Conservation (phyloP, 2,888 invertebrate genomes). For the Leptinotarsa tumamoca region DNA sequence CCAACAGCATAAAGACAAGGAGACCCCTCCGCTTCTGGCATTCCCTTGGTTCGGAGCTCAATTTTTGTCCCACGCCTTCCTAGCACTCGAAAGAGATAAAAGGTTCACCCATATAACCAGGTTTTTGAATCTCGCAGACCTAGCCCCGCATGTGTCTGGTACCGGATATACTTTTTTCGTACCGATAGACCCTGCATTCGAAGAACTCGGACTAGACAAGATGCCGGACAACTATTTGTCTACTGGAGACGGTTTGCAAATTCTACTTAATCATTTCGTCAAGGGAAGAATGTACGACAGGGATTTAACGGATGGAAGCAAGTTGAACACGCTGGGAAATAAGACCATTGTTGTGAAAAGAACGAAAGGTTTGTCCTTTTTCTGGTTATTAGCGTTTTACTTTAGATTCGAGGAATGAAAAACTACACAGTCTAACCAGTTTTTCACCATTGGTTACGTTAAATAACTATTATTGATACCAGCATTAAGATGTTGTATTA, state of each 20-base stretch:
- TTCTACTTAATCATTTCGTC: conserved; percentile 74
- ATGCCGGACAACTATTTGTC: conserved; percentile 72
- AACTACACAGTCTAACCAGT: too few species aligned
- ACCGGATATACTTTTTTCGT: conserved; percentile 79
- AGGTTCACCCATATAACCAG: conserved; percentile 71
- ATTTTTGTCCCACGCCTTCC: conserved; percentile 73
- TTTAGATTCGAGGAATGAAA: too few species aligned
- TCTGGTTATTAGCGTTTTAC: not conserved
- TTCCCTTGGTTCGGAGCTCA: conserved; percentile 77
- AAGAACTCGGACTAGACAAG: conserved; percentile 71
- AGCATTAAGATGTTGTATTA: too few species aligned
- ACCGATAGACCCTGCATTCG: conserved; percentile 76
- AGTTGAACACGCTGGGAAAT: conserved; percentile 71
- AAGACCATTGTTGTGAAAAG: conserved; percentile 69
- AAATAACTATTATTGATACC: too few species aligned
- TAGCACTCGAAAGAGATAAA: conserved; percentile 71
- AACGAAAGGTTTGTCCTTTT: conserved; percentile 59
- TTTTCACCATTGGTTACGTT: too few species aligned
- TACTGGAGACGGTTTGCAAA: conserved; percentile 71
- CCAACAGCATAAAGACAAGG: conserved; percentile 75
- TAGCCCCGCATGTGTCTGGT: conserved; percentile 73
- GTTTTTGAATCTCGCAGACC: conserved; percentile 73
- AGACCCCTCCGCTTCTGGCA: conserved; percentile 74
- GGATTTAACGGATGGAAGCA: conserved; percentile 70
- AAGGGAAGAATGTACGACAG: conserved; percentile 73